Evolutionary conservation across 2,888 invertebrate genomes (phyloP), one percentile per base, ranked within the genome.

Genomic region (Leucophenga maculata): DNA sequence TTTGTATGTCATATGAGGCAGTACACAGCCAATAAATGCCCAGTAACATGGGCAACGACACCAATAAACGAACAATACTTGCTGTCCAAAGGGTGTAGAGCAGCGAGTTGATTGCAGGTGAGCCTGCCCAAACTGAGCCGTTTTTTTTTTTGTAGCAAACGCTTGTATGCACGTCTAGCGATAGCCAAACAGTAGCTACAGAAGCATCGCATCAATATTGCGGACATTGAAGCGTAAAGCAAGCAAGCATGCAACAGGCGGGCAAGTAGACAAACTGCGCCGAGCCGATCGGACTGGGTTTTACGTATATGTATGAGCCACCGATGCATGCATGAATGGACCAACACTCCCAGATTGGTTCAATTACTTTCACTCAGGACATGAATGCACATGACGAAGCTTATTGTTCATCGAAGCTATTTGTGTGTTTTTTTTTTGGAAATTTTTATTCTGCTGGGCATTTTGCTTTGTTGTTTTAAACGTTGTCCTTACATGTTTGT

Each of bases 281-380:
- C 14, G 18, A 14, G 9, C 16, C 16, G 9, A 20, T 9, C 20
- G 16, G 52, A 8, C 52, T 20, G 14, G 52, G 11, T 52, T 4
- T n/a, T n/a, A n/a, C n/a, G 52, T 16, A n/a, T 26, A 60, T 18
- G 60, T 18, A 50, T n/a, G 39, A 32, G 39, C n/a, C 39, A 39
- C 16, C 18, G 60, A 16, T 60, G 60, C 39, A 60, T 60, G 60
- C 60, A 60, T 60, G 60, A 60, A 60, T 60, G 39, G 26, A 39
- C 60, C 60, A 39, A 60, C 60, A 60, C 60, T 32, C 39, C 60
- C 39, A 60, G 60, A 60, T 60, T 60, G 60, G 39, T 60, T 60
- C 60, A 60, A 60, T 60, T 60, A 60, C 60, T 60, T 60, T 60
- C 11, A 18, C 9, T 16, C 60, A 57, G 26, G 55, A 57, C 55